Evolutionary conservation across 2,888 invertebrate genomes (phyloP).

Genomic region (Mongoloraphidia duomilia): DNA sequence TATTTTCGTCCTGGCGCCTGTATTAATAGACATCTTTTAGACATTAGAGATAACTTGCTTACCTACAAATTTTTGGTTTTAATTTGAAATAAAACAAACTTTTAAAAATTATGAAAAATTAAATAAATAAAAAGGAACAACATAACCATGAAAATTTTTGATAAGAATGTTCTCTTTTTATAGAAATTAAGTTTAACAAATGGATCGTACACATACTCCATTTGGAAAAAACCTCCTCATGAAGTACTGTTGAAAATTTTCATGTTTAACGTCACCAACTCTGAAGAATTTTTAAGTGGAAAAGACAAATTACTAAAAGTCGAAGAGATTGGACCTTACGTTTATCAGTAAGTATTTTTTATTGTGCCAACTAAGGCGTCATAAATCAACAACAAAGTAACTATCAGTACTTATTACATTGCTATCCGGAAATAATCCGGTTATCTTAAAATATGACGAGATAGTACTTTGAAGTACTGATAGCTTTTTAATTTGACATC

Average conservation of each 20-base stretch:
- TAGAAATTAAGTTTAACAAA: slow-evolving; percentile 38
- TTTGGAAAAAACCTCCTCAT: slow-evolving; percentile 52
- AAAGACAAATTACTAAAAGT: slow-evolving; percentile 48
- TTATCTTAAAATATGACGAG: no score
- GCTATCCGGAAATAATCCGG: no score
- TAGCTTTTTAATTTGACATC: not conserved
- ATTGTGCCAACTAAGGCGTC: not conserved
- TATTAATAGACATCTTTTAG: no score
- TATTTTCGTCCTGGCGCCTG: no score
- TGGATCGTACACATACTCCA: slow-evolving; percentile 39
- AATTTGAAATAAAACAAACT: no score
- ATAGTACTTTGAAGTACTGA: not conserved
- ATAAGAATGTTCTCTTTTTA: slow-evolving; percentile 11
- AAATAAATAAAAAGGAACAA: not conserved
- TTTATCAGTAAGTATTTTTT: slow-evolving; percentile 52
- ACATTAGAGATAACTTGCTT: no score
- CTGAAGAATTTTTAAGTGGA: slow-evolving; percentile 48
- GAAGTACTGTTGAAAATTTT: slow-evolving; percentile 50
- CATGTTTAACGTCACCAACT: slow-evolving; percentile 71
- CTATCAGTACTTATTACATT: no score
- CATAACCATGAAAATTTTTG: not conserved
- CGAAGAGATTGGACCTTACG: slow-evolving; percentile 64
- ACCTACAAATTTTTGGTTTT: no score
- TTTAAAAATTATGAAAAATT: not conserved
- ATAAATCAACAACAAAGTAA: no score